A percentile compares a stretch with the other conserved stretches of the same genome.
phyloP scores from a whole-genome alignment of 2,888 invertebrate species.

The Dioctria rufipes region DNA sequence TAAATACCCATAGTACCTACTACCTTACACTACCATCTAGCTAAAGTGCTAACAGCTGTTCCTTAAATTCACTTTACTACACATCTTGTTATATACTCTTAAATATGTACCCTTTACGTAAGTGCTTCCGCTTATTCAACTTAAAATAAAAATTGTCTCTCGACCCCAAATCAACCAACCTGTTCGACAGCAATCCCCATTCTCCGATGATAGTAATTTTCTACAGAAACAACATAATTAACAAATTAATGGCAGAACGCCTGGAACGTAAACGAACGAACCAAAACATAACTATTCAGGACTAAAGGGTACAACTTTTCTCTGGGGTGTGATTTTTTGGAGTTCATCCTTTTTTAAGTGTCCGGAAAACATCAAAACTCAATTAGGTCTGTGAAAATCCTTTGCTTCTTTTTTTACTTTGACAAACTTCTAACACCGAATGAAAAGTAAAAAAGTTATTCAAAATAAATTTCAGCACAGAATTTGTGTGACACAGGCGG shows the following conservation, averaged over 20 bases:
- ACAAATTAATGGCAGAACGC: not conserved
- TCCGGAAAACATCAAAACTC: constrained; percentile 39
- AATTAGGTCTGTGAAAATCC: constrained; percentile 20
- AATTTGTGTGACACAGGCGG: too few species aligned
- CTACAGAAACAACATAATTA: not conserved
- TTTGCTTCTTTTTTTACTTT: not conserved
- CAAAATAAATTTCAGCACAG: not conserved
- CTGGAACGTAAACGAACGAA: not conserved
- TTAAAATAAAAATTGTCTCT: not conserved
- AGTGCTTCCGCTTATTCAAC: not conserved
- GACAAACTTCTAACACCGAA: not conserved
- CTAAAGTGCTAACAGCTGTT: not conserved
- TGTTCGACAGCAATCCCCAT: not conserved
- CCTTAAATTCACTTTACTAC: not conserved
- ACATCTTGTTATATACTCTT: not conserved
- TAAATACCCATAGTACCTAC: too few species aligned
- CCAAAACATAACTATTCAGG: constrained; percentile 1
- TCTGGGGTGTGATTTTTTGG: constrained; percentile 41
- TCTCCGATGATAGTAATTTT: not conserved
- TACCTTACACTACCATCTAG: not conserved
- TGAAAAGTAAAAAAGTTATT: not conserved
- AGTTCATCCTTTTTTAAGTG: constrained; percentile 24
- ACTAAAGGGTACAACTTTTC: constrained; percentile 6
- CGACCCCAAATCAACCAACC: not conserved
- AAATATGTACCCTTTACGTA: not conserved